Evolutionary conservation across 2,888 invertebrate species (phyloP).

Genomic region (Aphrophora alni): DNA sequence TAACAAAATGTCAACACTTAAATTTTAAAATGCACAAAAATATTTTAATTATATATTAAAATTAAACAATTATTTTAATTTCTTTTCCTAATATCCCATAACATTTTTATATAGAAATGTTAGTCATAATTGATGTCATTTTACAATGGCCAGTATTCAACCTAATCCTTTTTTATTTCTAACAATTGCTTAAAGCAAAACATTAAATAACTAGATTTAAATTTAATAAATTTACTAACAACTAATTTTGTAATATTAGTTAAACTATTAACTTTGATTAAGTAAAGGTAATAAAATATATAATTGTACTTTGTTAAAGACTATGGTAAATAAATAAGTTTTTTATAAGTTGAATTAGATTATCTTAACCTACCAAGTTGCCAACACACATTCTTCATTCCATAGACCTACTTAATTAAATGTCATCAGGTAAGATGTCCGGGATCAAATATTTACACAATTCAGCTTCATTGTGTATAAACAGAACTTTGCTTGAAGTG

Average conservation of each 20-base stretch:
- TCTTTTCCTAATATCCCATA: too few species aligned
- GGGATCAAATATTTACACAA: conserved; percentile 78
- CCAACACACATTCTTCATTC: background rate
- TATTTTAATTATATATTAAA: too few species aligned
- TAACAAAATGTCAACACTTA: too few species aligned
- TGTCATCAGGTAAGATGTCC: conserved; percentile 69
- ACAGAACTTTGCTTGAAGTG: conserved; percentile 76
- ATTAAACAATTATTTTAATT: too few species aligned
- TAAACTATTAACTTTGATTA: background rate
- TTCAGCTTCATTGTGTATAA: conserved; percentile 72
- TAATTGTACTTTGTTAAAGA: background rate
- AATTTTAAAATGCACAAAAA: too few species aligned
- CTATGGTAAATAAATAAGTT: background rate
- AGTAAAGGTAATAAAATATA: background rate
- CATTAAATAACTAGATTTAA: background rate
- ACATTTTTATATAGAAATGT: too few species aligned
- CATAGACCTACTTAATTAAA: conserved; percentile 26
- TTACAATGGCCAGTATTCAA: too few species aligned
- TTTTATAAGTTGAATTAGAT: background rate
- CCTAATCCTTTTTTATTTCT: too few species aligned
- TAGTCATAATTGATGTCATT: too few species aligned
- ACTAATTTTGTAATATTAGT: background rate
- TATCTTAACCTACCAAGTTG: background rate
- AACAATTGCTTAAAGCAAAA: too few species aligned
- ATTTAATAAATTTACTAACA: background rate